Evolutionary conservation across 2,888 invertebrate genomes (phyloP).

Genomic region (Halictus quadricinctus): DNA sequence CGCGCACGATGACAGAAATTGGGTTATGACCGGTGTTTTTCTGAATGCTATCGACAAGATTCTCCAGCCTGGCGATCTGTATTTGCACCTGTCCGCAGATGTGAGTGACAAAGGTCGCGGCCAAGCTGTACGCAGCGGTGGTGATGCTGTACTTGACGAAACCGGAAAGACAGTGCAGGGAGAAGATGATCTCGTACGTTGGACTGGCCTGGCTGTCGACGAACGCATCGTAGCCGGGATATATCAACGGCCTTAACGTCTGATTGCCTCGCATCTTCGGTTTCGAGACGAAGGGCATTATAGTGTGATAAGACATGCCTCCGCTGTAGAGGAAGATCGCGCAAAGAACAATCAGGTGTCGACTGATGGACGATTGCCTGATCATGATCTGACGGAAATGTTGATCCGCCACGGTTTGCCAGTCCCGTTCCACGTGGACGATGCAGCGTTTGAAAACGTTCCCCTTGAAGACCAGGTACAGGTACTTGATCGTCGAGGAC

Average conservation of each 20-base stretch:
- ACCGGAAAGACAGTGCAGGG: slow-evolving; percentile 45
- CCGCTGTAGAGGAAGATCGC: slow-evolving; percentile 59
- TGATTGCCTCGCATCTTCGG: slow-evolving; percentile 37
- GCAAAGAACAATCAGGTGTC: slow-evolving; percentile 56
- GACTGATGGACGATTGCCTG: slow-evolving; percentile 61
- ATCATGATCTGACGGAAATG: slow-evolving; percentile 62
- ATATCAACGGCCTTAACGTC: slow-evolving; percentile 60
- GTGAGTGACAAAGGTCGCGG: slow-evolving; percentile 66
- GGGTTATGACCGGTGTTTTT: neutral
- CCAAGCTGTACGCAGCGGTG: slow-evolving; percentile 59
- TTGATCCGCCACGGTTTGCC: slow-evolving; percentile 47
- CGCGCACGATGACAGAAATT: slow-evolving; percentile 51
- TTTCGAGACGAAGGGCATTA: slow-evolving; percentile 45
- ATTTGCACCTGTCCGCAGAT: slow-evolving; percentile 67
- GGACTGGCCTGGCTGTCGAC: slow-evolving; percentile 63
- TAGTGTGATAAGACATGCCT: slow-evolving; percentile 52
- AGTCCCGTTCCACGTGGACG: slow-evolving; percentile 64
- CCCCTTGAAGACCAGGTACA: slow-evolving; percentile 43
- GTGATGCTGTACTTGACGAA: slow-evolving; percentile 58
- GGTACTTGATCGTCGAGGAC: slow-evolving; percentile 65
- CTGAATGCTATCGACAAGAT: neutral
- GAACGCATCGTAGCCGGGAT: slow-evolving; percentile 62
- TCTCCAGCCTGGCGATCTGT: slow-evolving; percentile 36
- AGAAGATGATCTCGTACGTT: slow-evolving; percentile 65
- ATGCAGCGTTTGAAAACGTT: slow-evolving; percentile 52